phyloP scores from a whole-genome alignment of 2,113 vertebrate genomes.

The Amblyopsis rosae region DNA sequence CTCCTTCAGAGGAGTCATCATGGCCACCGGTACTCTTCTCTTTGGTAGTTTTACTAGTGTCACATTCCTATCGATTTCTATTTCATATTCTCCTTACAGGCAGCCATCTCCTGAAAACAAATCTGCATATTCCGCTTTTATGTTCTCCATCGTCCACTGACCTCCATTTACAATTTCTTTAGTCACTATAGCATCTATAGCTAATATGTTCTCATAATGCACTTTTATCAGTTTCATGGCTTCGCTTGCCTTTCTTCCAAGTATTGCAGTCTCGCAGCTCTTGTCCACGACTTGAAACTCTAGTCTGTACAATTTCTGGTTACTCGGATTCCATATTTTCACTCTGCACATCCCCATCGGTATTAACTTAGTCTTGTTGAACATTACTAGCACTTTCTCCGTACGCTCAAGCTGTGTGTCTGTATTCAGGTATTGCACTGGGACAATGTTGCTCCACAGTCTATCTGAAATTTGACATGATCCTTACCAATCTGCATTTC shows the following conservation, averaged over 20 bases:
- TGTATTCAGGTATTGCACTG: neutral
- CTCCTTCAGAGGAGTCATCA: neutral
- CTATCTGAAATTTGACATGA: neutral
- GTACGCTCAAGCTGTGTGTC: constrained; percentile 18
- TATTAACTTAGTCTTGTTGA: constrained; percentile 12
- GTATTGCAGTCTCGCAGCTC: neutral
- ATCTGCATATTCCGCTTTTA: neutral
- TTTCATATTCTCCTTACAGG: constrained; percentile 22
- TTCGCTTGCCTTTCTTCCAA: constrained; percentile 15
- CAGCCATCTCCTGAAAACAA: constrained; percentile 35
- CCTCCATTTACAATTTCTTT: neutral
- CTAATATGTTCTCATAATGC: constrained; percentile 30
- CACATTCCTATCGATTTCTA: constrained; percentile 18
- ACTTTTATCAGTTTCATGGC: constrained; percentile 35
- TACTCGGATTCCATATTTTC: constrained; percentile 35
- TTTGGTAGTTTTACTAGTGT: neutral
- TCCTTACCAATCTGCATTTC: neutral
- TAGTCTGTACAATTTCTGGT: constrained; percentile 19
- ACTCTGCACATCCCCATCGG: constrained; percentile 17
- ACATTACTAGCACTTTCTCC: constrained; percentile 32
- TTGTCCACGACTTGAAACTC: constrained; percentile 31
- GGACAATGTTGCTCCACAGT: neutral
- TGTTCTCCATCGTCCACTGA: neutral
- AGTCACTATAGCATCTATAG: constrained; percentile 9
- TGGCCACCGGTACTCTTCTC: neutral